Evolutionary conservation across 2,113 vertebrate genomes (phyloP).

Genomic region (Thermophis baileyi): DNA sequence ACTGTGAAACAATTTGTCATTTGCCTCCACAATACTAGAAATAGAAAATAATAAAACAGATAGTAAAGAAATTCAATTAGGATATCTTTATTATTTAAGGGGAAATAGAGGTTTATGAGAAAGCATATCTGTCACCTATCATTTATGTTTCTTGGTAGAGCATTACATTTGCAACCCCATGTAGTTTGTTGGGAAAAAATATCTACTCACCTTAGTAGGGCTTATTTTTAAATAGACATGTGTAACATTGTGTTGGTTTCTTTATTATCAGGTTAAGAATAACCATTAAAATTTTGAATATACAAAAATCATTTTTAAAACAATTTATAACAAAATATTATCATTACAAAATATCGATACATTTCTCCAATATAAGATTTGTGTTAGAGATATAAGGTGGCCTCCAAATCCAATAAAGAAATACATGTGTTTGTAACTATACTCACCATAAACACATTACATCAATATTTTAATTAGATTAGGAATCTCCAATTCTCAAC

Average conservation of each 20-base stretch:
- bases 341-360: neutral
- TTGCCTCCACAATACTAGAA: neutral
- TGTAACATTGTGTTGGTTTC: neutral
- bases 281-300: neutral
- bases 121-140: neutral
- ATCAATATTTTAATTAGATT: neutral
- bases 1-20: neutral
- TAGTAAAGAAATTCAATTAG: neutral
- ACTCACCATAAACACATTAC: neutral
- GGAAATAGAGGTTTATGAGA: neutral
- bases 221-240: neutral
- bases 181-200: neutral
- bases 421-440: fast-evolving
- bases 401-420: neutral
- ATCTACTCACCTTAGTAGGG: neutral
- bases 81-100: neutral
- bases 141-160: neutral
- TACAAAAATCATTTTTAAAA: neutral
- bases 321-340: fast-evolving
- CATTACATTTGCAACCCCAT: neutral
- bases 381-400: neutral
- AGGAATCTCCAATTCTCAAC: neutral
- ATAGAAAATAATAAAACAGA: neutral
- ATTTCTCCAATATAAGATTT: neutral
- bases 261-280: neutral